A percentile compares a stretch with the other conserved stretches of the same genome.
Conservation (phyloP, 2,888 invertebrate species). For the Rhamphomyia laevipes region DNA sequence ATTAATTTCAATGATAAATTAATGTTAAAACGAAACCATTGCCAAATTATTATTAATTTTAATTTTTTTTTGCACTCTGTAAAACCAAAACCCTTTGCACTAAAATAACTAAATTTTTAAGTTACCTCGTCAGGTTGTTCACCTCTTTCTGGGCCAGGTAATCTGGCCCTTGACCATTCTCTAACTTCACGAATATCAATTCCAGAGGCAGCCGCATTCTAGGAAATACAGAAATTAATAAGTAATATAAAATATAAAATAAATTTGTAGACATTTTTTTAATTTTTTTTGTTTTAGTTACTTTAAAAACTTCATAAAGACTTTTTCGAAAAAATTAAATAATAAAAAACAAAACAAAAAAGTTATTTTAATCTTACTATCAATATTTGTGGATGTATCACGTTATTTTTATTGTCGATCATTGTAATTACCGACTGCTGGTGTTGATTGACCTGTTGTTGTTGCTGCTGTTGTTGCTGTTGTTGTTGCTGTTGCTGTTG, state of each 20-base stretch:
- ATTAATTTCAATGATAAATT: too few relatives aligned
- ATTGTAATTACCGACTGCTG: conserved; percentile 34
- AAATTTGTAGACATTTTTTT: background rate
- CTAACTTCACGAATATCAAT: conserved; percentile 1
- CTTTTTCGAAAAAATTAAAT: background rate
- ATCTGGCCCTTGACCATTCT: background rate
- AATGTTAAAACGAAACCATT: too few relatives aligned
- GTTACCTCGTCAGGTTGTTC: background rate
- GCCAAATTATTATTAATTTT: too few relatives aligned
- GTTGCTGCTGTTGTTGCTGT: conserved; percentile 28
- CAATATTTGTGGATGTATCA: conserved; percentile 30
- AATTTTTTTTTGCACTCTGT: too few relatives aligned
- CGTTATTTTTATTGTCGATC: conserved; percentile 31
- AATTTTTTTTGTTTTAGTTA: background rate
- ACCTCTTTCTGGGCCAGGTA: background rate
- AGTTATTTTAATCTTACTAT: conserved; percentile 14
- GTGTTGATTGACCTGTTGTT: conserved; percentile 39
- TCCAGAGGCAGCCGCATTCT: background rate
- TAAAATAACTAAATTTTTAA: background rate
- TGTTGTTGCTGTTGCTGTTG: conserved; percentile 13
- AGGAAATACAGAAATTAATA: background rate
- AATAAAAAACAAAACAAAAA: conserved; percentile 2
- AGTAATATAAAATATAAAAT: background rate
- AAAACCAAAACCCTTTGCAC: background rate
- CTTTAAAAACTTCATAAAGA: too few relatives aligned